These are phyloP conservation scores for Aradophagus sp. DNA, from an alignment of 1,140 invertebrate species.

Conservation along the genomic window DNA sequence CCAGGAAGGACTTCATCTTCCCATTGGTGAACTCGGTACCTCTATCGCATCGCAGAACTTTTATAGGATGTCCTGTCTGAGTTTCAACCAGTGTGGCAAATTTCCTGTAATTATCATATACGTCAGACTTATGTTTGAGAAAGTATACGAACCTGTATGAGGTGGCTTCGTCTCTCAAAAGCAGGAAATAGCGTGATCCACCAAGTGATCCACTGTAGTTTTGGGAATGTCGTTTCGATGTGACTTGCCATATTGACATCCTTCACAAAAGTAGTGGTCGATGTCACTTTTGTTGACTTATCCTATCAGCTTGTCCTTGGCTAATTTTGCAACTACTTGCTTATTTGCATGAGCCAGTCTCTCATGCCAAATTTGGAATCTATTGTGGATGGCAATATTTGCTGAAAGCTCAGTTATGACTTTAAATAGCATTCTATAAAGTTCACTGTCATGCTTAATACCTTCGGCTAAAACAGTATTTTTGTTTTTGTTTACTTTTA, in stretches of 20 bases:
- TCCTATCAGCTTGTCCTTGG: background rate
- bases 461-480: slow-evolving; percentile 9
- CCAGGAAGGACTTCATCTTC: slow-evolving; percentile 29
- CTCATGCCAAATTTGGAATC: slow-evolving; percentile 47
- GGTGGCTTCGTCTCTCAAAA: slow-evolving; percentile 33
- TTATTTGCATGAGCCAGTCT: slow-evolving; percentile 50
- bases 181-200: slow-evolving; percentile 54
- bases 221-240: slow-evolving; percentile 31
- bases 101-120: slow-evolving; percentile 28
- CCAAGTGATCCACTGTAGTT: slow-evolving; percentile 49
- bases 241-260: slow-evolving; percentile 41
- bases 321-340: background rate
- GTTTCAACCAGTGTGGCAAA: slow-evolving; percentile 19
- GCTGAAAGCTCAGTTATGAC: slow-evolving; percentile 1
- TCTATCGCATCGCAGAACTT: slow-evolving; percentile 46
- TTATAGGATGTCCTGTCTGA: slow-evolving; percentile 20
- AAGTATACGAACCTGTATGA: background rate
- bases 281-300: too few relatives aligned
- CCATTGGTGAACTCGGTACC: slow-evolving; percentile 53
- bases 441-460: slow-evolving; percentile 19
- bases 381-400: slow-evolving; percentile 8
- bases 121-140: slow-evolving; percentile 1
- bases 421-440: slow-evolving; percentile 42
- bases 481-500: slow-evolving; percentile 1
- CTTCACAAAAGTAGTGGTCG: background rate